Evolutionary conservation across 2,113 vertebrate species (phyloP), one percentile per base, ranked within the genome.

Genomic region (Aegotheles bennettii): DNA sequence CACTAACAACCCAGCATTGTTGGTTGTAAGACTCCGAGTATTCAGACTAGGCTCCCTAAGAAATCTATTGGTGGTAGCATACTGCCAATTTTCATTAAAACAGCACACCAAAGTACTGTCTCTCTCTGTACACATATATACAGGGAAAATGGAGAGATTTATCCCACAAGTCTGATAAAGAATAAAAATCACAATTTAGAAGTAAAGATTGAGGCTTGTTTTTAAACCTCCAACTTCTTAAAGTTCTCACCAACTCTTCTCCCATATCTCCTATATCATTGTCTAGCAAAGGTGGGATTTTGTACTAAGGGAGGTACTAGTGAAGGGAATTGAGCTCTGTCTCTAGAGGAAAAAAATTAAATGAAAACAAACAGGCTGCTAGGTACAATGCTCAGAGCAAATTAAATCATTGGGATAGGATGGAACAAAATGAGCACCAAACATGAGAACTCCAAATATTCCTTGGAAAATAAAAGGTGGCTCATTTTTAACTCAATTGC

Each of bases 141-240:
- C 0, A 0, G 7, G 38, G 13, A 19, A 43, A 83, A 90, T 1
- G 0, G 48, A 82, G 35, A 75, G 7, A 76, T 50, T 33, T 75
- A 47, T 48, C 54, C 42, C 33, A 63, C 11, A 38, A 59, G 54
- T 26, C 59, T 19, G 13, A 40, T 24, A 29, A 83, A 70, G 11
- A 84, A 10, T 54, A 75, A 51, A 21, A 87, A 71, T 0, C n/a
- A 16, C 43, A 26, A 76, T n/a, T 56, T 42, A 53, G 47, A 84
- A 87, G 21, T 50, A 75, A 91, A 83, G 53, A 87, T 1, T 36
- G 25, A 69, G 35, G 6, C 60, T 79, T 83, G 36, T 1, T 85
- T 87, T 76, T 24, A 60, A n/a, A 85, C 15, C 17, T 84, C 28
- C 38, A 71, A 10, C 25, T 73, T 80, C 15, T 29, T 4, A 13